Conservation (phyloP, 2,113 vertebrate species). For the Empidonax alnorum region DNA sequence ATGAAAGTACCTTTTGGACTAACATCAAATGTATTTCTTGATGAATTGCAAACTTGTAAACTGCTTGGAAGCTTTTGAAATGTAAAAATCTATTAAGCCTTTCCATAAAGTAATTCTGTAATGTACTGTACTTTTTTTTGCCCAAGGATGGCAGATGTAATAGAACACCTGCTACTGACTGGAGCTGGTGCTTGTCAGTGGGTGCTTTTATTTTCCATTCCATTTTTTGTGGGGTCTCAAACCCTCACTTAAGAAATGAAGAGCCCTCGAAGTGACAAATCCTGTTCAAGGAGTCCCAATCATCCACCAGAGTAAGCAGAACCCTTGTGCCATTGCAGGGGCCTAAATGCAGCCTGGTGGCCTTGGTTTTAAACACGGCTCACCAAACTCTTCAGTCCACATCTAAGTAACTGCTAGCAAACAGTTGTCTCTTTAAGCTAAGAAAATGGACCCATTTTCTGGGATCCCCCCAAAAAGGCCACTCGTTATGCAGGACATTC, state of each 20-base stretch:
- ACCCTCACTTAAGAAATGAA: neutral
- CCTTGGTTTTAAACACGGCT: neutral
- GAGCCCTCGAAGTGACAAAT: neutral
- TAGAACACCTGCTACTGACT: neutral
- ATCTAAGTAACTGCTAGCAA: neutral
- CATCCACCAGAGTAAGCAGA: neutral
- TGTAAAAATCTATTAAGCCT: neutral
- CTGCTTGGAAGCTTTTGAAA: slow-evolving; percentile 19
- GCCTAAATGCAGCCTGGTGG: neutral
- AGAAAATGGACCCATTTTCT: neutral
- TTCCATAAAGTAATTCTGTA: neutral
- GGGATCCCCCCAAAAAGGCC: accelerated
- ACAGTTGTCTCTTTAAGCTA: neutral
- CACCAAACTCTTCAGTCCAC: neutral
- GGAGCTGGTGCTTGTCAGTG: neutral
- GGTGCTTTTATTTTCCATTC: neutral
- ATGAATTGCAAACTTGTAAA: slow-evolving; percentile 35
- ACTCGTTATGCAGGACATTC: neutral
- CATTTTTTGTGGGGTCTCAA: neutral
- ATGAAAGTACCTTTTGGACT: slow-evolving; percentile 21
- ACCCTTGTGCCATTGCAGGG: neutral
- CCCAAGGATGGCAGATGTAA: neutral
- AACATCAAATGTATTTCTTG: slow-evolving; percentile 29
- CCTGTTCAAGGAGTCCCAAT: neutral
- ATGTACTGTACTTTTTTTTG: neutral